Base-by-base conservation (phyloP, 2,888 invertebrate species). In the Cacoxenus indagator region DNA sequence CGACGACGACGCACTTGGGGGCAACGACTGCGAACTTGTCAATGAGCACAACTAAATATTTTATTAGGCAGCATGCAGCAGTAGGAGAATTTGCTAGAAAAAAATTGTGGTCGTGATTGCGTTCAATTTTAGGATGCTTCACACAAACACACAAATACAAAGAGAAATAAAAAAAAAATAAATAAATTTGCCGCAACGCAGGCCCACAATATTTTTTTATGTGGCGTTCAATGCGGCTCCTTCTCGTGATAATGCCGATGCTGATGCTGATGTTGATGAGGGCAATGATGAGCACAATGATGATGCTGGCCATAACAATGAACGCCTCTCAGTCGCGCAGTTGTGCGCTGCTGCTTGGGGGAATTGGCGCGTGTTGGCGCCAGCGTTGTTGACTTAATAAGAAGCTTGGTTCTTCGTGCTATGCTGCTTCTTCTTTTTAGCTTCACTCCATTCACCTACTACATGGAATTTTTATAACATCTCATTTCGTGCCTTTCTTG, bases 41-140 rank as follows among this genome's bases (percentile, higher is more conserved):
- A 85, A 84, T 84, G 82, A 78, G 76, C 77, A 75, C 80, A 83
- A 81, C 84, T 85, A 84, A 85, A 85, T 85, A 84, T 85, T 85
- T 85, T 85, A 85, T 85, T 85, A 85, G 82, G 74, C 78, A 76
- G 73, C 77, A 77, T 74, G 70, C 75, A 77, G n/a, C n/a, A n/a
- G n/a, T n/a, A n/a, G 75, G 64, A 76, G 73, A 72, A 70, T 64
- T 59, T 9, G 59, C 57, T 61, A 69, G 62, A 57, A 57, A 46
- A 68, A 48, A 70, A 11, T 71, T 73, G 74, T 65, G 70, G 80
- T 81, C 81, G 81, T 82, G 80, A 81, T 81, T 81, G 81, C 82
- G 76, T 81, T 76, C 78, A 82, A 81, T 77, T 82, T 80, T 62
- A 82, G 80, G 69, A 76, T 76, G 67, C 75, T 73, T 77, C 69